Evolutionary conservation across 2,113 vertebrate species (phyloP).

Genomic region (Aix galericulata): DNA sequence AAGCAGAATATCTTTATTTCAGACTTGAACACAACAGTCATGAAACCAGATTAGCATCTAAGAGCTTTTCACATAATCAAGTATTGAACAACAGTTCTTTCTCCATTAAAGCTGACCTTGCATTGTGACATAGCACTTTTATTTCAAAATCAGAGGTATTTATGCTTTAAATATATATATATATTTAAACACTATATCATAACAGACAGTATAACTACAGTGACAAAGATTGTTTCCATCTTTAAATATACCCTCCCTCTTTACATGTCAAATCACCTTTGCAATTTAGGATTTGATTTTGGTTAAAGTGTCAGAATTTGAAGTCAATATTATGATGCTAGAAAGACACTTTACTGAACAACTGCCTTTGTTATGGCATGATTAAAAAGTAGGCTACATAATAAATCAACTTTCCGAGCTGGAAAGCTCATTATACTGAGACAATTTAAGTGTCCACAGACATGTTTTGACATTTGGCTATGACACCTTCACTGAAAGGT

Average conservation of each 20-base stretch:
- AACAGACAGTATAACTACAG: background rate
- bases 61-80: slow-evolving; percentile 34
- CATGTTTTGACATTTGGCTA: slow-evolving; percentile 24
- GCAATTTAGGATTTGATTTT: background rate
- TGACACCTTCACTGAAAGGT: background rate
- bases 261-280: background rate
- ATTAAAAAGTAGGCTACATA: slow-evolving; percentile 21
- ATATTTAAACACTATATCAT: background rate
- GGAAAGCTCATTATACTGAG: slow-evolving; percentile 18
- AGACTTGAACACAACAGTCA: slow-evolving; percentile 6
- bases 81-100: background rate
- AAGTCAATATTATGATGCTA: background rate
- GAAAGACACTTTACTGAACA: background rate
- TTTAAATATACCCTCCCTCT: background rate
- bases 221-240: background rate
- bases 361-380: background rate
- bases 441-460: slow-evolving; percentile 7
- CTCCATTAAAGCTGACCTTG: slow-evolving; percentile 56
- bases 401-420: slow-evolving; percentile 26
- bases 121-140: slow-evolving; percentile 2
- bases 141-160: slow-evolving; percentile 36
- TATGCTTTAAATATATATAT: background rate
- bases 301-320: background rate
- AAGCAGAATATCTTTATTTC: slow-evolving; percentile 28
- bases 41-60: slow-evolving; percentile 14